Conservation (phyloP, 2,113 vertebrate species). For the Crotalus horridus region DNA sequence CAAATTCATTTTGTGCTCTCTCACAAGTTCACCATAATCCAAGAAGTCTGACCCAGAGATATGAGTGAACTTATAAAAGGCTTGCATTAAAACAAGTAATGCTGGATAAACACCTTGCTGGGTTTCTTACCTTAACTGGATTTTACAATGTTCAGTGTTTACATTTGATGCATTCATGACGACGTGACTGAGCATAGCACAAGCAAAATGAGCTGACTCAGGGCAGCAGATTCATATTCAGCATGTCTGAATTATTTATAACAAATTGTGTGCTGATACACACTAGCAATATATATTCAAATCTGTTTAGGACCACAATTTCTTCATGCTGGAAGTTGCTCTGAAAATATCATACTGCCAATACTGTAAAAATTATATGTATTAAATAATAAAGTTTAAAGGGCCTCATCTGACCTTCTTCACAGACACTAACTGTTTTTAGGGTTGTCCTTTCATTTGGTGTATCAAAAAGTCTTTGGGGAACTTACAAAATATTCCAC, state of each 20-base stretch:
- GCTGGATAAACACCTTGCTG: conserved; percentile 35
- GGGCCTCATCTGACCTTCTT: not conserved
- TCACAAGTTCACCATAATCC: conserved; percentile 24
- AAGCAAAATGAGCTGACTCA: conserved; percentile 65
- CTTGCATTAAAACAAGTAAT: conserved; percentile 56
- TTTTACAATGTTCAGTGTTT: conserved; percentile 48
- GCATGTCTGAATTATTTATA: conserved; percentile 70
- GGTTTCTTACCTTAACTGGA: conserved; percentile 39
- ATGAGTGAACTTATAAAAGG: conserved; percentile 28
- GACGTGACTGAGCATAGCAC: conserved; percentile 55
- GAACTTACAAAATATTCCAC: not conserved
- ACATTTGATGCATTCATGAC: conserved; percentile 65
- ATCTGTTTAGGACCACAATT: conserved; percentile 57
- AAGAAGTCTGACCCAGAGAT: conserved; percentile 18
- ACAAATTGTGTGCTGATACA: conserved; percentile 52
- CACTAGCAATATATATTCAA: conserved; percentile 53
- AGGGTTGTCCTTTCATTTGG: not conserved
- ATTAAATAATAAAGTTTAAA: conserved; percentile 23
- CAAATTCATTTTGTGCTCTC: conserved; percentile 4
- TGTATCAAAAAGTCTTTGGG: not conserved
- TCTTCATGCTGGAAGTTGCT: conserved; percentile 44
- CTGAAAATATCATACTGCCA: conserved; percentile 37
- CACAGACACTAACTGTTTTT: not conserved
- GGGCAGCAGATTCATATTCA: conserved; percentile 62
- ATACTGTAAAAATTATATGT: conserved; percentile 12